phyloP scores from a whole-genome alignment of 2,888 invertebrate species.

The Gasteruption jaculator region DNA sequence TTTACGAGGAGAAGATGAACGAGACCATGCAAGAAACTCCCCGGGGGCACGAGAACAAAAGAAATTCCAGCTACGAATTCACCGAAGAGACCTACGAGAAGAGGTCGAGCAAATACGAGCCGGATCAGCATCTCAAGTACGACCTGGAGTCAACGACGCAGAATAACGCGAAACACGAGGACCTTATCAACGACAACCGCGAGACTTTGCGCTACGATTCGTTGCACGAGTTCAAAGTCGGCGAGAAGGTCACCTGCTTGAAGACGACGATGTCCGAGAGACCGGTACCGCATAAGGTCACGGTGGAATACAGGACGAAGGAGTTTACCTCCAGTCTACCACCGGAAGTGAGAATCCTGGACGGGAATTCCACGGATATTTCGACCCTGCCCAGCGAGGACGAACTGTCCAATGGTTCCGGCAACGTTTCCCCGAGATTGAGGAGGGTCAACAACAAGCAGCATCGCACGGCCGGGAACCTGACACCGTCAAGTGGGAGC shows the following conservation, averaged over 20 bases:
- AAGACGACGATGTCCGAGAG: conserved; percentile 49
- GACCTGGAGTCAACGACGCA: conserved; percentile 27
- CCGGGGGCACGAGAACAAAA: conserved; percentile 31
- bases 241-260: conserved; percentile 51
- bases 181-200: conserved; percentile 27
- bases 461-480: conserved; percentile 47
- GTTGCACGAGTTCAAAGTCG: conserved; percentile 51
- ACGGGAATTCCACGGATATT: conserved; percentile 55
- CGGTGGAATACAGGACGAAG: conserved; percentile 52
- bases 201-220: conserved; percentile 37
- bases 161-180: conserved; percentile 24
- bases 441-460: conserved; percentile 53
- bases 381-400: conserved; percentile 53
- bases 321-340: conserved; percentile 48
- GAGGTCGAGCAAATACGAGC: conserved; percentile 39
- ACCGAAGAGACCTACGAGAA: conserved; percentile 38
- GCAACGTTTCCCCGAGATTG: conserved; percentile 55
- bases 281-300: conserved; percentile 51
- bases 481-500: conserved; percentile 52
- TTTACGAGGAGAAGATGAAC: conserved; percentile 32
- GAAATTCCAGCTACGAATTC: conserved; percentile 34
- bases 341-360: conserved; percentile 48
- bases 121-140: conserved; percentile 29
- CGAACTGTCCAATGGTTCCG: conserved; percentile 58
- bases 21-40: conserved; percentile 31